A percentile compares a stretch with the other conserved stretches of the same genome.
These are phyloP conservation scores for Sipha flava DNA, from an alignment of 1,140 invertebrate species.

Conservation along the genomic window DNA sequence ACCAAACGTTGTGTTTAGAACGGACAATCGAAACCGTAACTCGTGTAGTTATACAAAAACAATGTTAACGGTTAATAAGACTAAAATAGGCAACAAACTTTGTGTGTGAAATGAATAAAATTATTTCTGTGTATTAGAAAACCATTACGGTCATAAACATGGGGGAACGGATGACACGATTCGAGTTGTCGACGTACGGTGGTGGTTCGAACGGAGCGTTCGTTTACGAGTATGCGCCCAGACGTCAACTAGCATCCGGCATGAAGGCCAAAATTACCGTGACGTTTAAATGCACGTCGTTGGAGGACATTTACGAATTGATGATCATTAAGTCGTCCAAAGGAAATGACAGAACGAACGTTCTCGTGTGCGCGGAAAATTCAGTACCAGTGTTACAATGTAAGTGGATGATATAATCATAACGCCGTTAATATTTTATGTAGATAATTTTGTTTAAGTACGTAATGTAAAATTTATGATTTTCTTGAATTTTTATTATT, in stretches of 20 bases:
- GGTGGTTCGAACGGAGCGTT: not conserved
- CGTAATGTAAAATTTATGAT: too few relatives aligned
- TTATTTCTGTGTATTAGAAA: not conserved
- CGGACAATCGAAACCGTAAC: too few relatives aligned
- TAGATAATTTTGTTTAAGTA: too few relatives aligned
- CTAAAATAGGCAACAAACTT: too few relatives aligned
- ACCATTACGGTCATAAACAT: not conserved
- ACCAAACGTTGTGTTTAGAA: too few relatives aligned
- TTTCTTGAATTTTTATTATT: too few relatives aligned
- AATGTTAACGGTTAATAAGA: not conserved
- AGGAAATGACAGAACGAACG: not conserved
- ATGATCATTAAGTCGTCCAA: not conserved
- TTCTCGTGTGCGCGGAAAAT: not conserved
- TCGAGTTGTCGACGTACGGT: not conserved
- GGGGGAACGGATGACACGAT: not conserved
- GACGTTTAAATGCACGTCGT: not conserved
- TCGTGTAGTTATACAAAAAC: too few relatives aligned
- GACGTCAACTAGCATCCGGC: not conserved
- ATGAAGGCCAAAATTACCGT: not conserved
- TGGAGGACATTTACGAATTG: not conserved
- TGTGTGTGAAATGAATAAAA: too few relatives aligned
- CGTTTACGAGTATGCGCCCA: not conserved
- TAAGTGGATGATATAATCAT: too few relatives aligned
- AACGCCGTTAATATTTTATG: too few relatives aligned
- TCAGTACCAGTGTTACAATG: not conserved